Evolutionary conservation across 64 coral and sea anemone genomes (phyloP), one percentile per base, ranked within the genome.

Genomic region (Anthopleura sola): DNA sequence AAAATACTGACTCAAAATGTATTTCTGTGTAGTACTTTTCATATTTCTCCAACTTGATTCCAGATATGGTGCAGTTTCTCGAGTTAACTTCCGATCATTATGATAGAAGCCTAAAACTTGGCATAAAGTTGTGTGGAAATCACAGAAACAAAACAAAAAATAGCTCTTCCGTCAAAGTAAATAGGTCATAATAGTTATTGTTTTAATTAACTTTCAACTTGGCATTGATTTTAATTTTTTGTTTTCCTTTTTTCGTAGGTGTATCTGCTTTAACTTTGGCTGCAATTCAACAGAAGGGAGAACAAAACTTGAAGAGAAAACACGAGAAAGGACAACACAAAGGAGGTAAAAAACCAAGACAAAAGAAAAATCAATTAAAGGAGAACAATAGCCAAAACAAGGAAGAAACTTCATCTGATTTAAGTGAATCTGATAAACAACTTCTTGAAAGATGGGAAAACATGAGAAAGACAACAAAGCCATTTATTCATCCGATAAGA

Each of bases 401-500:
- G 39, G 57, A 87, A 69, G 60, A 77, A 37, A 2, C 31, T 2
- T 71, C 66, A 71, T 55, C 76, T 47, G 82, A 82, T 38, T 87
- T 97, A 24, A 97, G 95, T 78, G 95, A 93, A 2, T 86, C 84
- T 26, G 95, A 97, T 82, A 97, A 68, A 57, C 49, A 93, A 74
- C 85, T 97, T 51, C 77, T 97, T 80, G 91, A 93, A 81, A 84
- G 95, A 68, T 97, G 95, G 95, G 90, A 93, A 77, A 88, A 87
- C 50, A 97, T 97, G 95, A 87, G 90, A 75, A 90, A 97, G 50
- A 84, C 85, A 50, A 97, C 95, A 37, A 97, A 97, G 18, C 95
- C 95, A 75, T 97, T 97, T 55, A 88, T 97, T 85, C 95, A 97
- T 84, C 95, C 95, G 36, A 97, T 97, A 36, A 85, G 95, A 36